Percentiles rank a stretch among this genome's conserved stretches.
These are phyloP conservation scores for Hyppa rectilinea DNA, from an alignment of 2,888 invertebrate species.

Conservation along the genomic window DNA sequence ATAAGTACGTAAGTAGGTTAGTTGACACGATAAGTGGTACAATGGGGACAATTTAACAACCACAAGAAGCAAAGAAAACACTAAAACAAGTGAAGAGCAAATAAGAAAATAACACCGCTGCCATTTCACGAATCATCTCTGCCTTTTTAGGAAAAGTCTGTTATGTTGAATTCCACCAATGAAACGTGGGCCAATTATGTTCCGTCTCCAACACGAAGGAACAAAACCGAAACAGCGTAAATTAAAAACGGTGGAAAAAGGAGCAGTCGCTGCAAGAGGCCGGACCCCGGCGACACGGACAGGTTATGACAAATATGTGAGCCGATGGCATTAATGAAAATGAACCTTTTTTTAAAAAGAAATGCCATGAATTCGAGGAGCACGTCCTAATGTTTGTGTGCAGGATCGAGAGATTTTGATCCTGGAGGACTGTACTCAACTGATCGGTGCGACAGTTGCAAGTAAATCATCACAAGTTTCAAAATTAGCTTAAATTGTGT, in stretches of 20 bases:
- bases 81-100: slow-evolving; percentile 28
- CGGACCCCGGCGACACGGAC: slow-evolving; percentile 74
- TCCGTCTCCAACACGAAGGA: slow-evolving; percentile 77
- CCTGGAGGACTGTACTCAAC: slow-evolving; percentile 4
- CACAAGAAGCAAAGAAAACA: slow-evolving; percentile 26
- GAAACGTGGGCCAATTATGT: slow-evolving; percentile 76
- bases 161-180: slow-evolving; percentile 73
- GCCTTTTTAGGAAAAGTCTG: slow-evolving; percentile 41
- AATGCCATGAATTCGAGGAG: slow-evolving; percentile 73
- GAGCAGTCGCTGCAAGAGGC: slow-evolving; percentile 77
- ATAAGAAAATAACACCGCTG: slow-evolving; percentile 44
- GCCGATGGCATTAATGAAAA: slow-evolving; percentile 90
- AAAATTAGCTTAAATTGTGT: background rate
- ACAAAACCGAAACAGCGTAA: slow-evolving; percentile 86
- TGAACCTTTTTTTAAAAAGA: slow-evolving; percentile 84
- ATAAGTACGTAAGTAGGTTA: no score
- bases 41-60: background rate
- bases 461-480: background rate
- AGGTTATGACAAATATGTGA: slow-evolving; percentile 91
- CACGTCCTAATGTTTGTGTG: slow-evolving; percentile 72
- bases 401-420: slow-evolving; percentile 70
- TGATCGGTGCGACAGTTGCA: background rate
- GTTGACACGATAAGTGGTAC: background rate
- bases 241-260: slow-evolving; percentile 89
- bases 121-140: slow-evolving; percentile 40